phyloP scores from a whole-genome alignment of 1,140 invertebrate genomes.

The Matsumurasca onukii region DNA sequence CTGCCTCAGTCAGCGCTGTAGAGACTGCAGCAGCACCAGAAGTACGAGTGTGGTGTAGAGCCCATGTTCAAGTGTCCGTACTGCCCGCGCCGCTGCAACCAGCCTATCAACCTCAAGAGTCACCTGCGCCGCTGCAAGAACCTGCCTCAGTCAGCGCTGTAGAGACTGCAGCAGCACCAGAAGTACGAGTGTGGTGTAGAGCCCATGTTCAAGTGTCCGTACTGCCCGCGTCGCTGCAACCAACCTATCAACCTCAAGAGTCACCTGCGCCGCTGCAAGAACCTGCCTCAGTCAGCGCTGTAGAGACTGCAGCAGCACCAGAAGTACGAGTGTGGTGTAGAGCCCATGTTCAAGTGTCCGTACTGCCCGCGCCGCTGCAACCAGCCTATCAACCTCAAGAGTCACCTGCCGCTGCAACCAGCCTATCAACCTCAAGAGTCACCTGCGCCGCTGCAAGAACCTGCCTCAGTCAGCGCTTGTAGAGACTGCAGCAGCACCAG shows the following conservation, averaged over 20 bases:
- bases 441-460: conserved; percentile 29
- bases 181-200: conserved; percentile 39
- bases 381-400: too few relatives aligned
- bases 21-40: conserved; percentile 38
- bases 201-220: conserved; percentile 41
- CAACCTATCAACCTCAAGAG: conserved; percentile 40
- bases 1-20: conserved; percentile 14
- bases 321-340: conserved; percentile 41
- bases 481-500: conserved; percentile 38
- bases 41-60: conserved; percentile 42
- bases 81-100: conserved; percentile 40
- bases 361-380: too few relatives aligned
- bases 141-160: conserved; percentile 7
- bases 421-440: conserved; percentile 39
- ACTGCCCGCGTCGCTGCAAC: conserved; percentile 40
- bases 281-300: neutral
- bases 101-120: conserved; percentile 39
- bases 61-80: conserved; percentile 42
- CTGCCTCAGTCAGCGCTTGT: conserved; percentile 5
- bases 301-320: too few relatives aligned
- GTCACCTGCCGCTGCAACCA: conserved; percentile 40
- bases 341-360: conserved; percentile 40
- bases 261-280: conserved; percentile 32
- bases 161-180: conserved; percentile 38
- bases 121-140: conserved; percentile 32